Percentiles rank a stretch among this genome's conserved stretches.
These are phyloP conservation scores for Lepidocyrtoides sp. DNA, from an alignment of 2,888 invertebrate genomes.

Conservation along the genomic window DNA sequence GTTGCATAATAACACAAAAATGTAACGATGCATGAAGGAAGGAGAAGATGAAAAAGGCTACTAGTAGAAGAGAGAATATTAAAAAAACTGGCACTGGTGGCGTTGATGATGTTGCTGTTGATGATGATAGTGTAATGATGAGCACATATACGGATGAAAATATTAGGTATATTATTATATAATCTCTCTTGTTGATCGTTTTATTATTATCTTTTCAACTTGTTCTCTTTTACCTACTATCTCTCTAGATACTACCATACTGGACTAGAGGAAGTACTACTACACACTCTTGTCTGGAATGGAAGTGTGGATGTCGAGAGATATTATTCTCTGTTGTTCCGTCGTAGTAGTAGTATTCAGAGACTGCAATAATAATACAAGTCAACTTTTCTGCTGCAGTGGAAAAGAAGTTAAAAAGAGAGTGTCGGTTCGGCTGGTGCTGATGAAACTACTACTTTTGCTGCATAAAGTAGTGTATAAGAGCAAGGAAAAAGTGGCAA, in stretches of 20 bases:
- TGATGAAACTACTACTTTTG: background rate
- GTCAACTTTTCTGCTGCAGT: slow-evolving; percentile 34
- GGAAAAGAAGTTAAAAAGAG: background rate
- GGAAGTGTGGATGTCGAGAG: background rate
- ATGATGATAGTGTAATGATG: slow-evolving; percentile 7
- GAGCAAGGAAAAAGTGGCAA: slow-evolving; percentile 26
- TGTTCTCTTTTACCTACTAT: background rate
- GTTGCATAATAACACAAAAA: slow-evolving; percentile 51
- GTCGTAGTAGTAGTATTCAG: background rate
- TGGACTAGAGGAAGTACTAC: background rate
- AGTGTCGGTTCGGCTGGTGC: background rate
- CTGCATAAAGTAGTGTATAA: background rate
- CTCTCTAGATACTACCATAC: background rate
- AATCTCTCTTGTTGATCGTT: slow-evolving; percentile 45
- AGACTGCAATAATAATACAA: slow-evolving; percentile 24
- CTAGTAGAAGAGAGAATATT: background rate
- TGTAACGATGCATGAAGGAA: slow-evolving; percentile 56
- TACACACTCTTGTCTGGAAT: background rate
- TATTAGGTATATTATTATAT: slow-evolving; percentile 11
- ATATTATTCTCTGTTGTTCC: background rate
- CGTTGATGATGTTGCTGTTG: background rate
- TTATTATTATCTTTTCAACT: background rate
- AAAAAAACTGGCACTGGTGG: slow-evolving; percentile 49
- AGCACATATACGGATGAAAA: slow-evolving; percentile 25
- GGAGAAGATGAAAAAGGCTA: slow-evolving; percentile 25